Evolutionary conservation across 2,888 invertebrate species (phyloP).

Genomic region (Eulithis testata): DNA sequence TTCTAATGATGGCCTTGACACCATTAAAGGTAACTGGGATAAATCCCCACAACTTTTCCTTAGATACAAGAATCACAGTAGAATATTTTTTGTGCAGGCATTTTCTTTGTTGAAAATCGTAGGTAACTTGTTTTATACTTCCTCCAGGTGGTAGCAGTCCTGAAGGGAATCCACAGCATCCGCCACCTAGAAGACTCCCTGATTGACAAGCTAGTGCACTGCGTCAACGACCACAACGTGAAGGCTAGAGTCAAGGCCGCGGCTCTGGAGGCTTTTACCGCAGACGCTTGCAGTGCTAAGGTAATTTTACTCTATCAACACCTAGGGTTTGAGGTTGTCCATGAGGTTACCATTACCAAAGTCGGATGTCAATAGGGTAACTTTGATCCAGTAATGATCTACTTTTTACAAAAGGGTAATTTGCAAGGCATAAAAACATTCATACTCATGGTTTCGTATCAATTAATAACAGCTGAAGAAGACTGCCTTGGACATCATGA

Average conservation of each 20-base stretch:
- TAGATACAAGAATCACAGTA: too few relatives aligned
- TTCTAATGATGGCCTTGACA: too few relatives aligned
- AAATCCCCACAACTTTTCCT: too few relatives aligned
- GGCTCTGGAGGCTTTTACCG: conserved; percentile 90
- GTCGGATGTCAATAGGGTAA: too few relatives aligned
- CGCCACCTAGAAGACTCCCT: conserved; percentile 87
- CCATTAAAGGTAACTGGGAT: too few relatives aligned
- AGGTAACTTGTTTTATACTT: background rate
- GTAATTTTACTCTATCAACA: conserved; percentile 49
- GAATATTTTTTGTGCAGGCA: too few relatives aligned
- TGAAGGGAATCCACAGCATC: conserved; percentile 93
- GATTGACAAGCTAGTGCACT: conserved; percentile 84
- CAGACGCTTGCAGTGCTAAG: conserved; percentile 87
- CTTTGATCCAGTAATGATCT: too few relatives aligned
- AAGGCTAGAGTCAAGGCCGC: conserved; percentile 90
- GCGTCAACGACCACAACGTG: conserved; percentile 85
- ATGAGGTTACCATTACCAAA: background rate
- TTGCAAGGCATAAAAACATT: too few relatives aligned
- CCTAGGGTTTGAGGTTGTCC: too few relatives aligned
- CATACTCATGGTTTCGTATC: too few relatives aligned
- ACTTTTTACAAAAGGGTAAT: too few relatives aligned
- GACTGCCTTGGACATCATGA: conserved; percentile 86
- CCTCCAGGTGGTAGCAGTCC: conserved; percentile 85
- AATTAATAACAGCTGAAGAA: conserved; percentile 64
- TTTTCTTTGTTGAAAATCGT: too few relatives aligned